Evolutionary conservation across 1,140 invertebrate genomes (phyloP).

Genomic region (Planococcus citri): DNA sequence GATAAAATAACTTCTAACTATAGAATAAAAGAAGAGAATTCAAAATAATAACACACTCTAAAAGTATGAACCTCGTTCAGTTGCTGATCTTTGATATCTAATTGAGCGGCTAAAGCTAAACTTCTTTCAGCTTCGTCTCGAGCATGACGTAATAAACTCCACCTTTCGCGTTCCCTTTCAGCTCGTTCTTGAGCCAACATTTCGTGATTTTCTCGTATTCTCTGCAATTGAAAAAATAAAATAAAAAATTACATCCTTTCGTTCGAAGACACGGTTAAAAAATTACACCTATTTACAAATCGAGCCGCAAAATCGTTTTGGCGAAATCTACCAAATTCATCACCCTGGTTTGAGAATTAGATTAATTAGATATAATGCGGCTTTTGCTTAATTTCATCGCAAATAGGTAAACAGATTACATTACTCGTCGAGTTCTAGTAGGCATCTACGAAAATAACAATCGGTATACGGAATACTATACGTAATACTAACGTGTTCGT

Average conservation of each 20-base stretch:
- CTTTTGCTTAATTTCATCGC: neutral
- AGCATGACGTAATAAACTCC: conserved; percentile 72
- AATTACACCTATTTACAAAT: no score
- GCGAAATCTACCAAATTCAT: no score
- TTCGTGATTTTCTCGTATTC: conserved; percentile 62
- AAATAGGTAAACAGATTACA: neutral
- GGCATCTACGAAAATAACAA: neutral
- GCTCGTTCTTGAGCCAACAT: conserved; percentile 62
- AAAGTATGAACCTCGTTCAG: conserved; percentile 46
- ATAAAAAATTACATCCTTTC: neutral
- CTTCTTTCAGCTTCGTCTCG: conserved; percentile 79
- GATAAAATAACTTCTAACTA: no score
- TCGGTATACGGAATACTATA: no score
- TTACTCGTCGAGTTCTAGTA: neutral
- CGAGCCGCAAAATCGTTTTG: no score
- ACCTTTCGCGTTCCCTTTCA: conserved; percentile 74
- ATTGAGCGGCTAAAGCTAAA: conserved; percentile 67
- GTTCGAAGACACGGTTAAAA: neutral
- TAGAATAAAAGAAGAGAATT: neutral
- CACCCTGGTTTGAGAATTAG: no score
- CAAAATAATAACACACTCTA: neutral
- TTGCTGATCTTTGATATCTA: conserved; percentile 71
- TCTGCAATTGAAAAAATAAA: conserved; percentile 35
- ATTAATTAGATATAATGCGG: no score
- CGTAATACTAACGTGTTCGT: conserved; percentile 59